These are phyloP conservation scores for Tarsius wallacei DNA, from an alignment of 2,797 vertebrate species.

Conservation along the genomic window DNA sequence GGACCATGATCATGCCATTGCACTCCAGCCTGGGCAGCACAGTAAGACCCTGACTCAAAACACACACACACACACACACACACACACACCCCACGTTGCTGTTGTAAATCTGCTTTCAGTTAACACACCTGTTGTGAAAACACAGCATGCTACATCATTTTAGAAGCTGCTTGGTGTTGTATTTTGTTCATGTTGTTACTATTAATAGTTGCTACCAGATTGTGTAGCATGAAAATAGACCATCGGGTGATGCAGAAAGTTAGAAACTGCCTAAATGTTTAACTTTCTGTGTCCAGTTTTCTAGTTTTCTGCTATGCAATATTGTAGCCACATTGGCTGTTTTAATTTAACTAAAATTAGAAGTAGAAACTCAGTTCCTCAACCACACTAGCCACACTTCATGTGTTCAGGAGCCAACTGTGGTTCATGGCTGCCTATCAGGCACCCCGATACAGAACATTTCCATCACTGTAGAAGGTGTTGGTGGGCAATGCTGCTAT, in stretches of 20 bases:
- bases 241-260: constrained; percentile 5
- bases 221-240: not conserved
- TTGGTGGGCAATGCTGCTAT: not conserved
- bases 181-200: not conserved
- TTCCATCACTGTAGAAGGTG: not conserved
- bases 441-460: not conserved
- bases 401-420: accelerated
- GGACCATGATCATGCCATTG: not conserved
- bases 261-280: not conserved
- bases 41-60: not conserved
- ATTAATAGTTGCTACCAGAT: not conserved
- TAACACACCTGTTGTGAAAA: not conserved
- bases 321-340: not conserved
- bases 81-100: not conserved
- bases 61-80: too few species aligned
- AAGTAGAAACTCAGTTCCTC: not conserved
- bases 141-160: not conserved
- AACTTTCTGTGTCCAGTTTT: constrained; percentile 15
- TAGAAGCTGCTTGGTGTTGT: constrained; percentile 35
- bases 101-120: constrained; percentile 1
- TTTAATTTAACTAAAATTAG: constrained; percentile 10
- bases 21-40: not conserved
- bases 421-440: not conserved
- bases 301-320: not conserved
- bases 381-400: not conserved